Evolutionary conservation across 2,888 invertebrate species (phyloP), one percentile per base, ranked within the genome.

Genomic region (Lacanobia oleracea): DNA sequence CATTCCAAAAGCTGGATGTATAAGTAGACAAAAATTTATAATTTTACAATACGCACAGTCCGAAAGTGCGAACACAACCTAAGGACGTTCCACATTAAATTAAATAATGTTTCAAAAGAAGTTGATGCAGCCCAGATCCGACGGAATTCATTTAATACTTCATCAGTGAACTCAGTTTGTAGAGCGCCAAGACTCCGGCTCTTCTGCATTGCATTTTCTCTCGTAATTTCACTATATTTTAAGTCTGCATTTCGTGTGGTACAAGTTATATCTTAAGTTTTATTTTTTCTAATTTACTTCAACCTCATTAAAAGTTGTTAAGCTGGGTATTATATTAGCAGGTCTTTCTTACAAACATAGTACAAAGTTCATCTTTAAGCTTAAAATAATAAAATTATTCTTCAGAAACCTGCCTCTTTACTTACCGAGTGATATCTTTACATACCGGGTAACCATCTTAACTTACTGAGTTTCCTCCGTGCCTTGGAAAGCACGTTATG

Each of bases 141-240:
- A 23, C 50, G 78, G 83, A 84, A 84, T 84, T 84, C 82, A 82
- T 84, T 82, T 84, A 84, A 82, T 83, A 83, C 81, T 84, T 84
- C 82, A 84, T 82, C 68, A 80, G 67, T 74, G 70, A 80, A 75
- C 71, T 72, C 48, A 81, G 83, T 79, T 83, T 72, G 83, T 80
- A 71, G 71, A 81, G 72, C 78, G 73, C 63, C 75, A 73, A 80
- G 75, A 74, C 79, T 82, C 72, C 56, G 54, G 70, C 64, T 71
- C 72, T 54, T 37, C 77, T 72, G 68, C 75, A 75, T 79, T 81
- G 81, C 79, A 79, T 83, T 81, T 83, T 75, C 67, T 62, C 71
- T 67, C 68, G 66, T 73, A 75, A 75, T 83, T 83, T 81, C 16
- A 83, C 72, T 63, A 73, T 72, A 80, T 79, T 83, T 80, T 69